Evolutionary conservation across 1,140 invertebrate genomes (phyloP).

Genomic region (Stratiolaelaps scimitus): DNA sequence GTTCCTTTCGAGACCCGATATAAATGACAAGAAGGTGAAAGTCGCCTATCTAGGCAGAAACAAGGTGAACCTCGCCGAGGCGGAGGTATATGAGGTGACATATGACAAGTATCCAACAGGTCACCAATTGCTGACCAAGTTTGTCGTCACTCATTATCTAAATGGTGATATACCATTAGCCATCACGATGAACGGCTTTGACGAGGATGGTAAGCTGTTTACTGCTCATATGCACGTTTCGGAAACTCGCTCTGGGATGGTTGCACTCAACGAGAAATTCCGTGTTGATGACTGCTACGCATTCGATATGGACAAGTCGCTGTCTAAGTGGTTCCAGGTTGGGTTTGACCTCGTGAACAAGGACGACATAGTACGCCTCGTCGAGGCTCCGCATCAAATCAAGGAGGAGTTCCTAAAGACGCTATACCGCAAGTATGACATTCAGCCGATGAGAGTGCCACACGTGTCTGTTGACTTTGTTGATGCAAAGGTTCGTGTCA

Average conservation of each 20-base stretch:
- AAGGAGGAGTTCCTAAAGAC: neutral
- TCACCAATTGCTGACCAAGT: neutral
- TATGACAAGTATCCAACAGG: neutral
- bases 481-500: neutral
- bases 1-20: too few species aligned
- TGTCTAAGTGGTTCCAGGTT: neutral
- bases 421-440: neutral
- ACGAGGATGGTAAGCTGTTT: neutral
- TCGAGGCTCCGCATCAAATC: neutral
- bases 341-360: neutral
- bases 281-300: neutral
- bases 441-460: neutral
- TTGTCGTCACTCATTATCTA: neutral
- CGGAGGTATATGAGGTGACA: slow-evolving; percentile 15
- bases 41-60: neutral
- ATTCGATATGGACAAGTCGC: neutral
- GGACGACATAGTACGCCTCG: neutral
- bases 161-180: neutral
- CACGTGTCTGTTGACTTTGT: neutral
- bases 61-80: neutral
- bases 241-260: neutral
- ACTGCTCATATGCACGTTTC: neutral
- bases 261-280: neutral
- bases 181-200: neutral
- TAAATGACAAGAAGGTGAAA: neutral